Conservation (phyloP, 2,888 invertebrate genomes). For the Heteropelma amictum region DNA sequence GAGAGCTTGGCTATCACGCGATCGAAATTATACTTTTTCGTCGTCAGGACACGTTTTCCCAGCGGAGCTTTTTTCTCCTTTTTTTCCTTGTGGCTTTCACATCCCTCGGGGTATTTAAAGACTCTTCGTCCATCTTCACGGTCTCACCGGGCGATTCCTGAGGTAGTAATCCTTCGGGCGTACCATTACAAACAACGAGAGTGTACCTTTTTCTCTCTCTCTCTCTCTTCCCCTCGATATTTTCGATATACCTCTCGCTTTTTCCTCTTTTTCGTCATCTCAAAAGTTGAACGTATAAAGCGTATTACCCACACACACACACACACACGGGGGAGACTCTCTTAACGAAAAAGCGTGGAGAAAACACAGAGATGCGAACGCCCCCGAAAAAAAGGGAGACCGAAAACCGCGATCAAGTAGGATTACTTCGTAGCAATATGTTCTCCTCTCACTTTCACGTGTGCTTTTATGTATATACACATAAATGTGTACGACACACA, state of each 20-base stretch:
- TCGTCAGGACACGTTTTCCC: conserved; percentile 72
- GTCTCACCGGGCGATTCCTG: conserved; percentile 64
- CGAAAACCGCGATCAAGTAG: conserved; percentile 76
- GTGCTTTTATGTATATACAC: neutral
- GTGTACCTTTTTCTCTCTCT: neutral
- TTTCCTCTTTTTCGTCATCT: conserved; percentile 12
- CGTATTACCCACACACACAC: conserved; percentile 38
- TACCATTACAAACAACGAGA: conserved; percentile 63
- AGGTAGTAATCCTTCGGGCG: conserved; percentile 74
- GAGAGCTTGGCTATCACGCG: conserved; percentile 46
- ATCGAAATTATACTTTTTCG: conserved; percentile 73
- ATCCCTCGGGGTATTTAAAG: conserved; percentile 76
- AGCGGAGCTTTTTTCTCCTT: conserved; percentile 30
- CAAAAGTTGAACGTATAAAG: conserved; percentile 23
- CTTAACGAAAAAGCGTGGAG: conserved; percentile 30
- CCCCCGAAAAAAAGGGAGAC: conserved; percentile 62
- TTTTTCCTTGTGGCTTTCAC: conserved; percentile 62
- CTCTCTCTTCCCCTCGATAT: neutral
- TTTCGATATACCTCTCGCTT: neutral
- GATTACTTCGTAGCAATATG: conserved; percentile 76
- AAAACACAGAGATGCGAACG: conserved; percentile 55
- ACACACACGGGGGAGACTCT: conserved; percentile 35
- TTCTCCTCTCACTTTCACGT: conserved; percentile 65
- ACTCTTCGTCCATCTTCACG: conserved; percentile 71
- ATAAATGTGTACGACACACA: neutral